A percentile compares a stretch with the other conserved stretches of the same genome.
These are phyloP conservation scores for Synaphobranchus kaupii DNA, from an alignment of 2,797 vertebrate species.

Conservation along the genomic window DNA sequence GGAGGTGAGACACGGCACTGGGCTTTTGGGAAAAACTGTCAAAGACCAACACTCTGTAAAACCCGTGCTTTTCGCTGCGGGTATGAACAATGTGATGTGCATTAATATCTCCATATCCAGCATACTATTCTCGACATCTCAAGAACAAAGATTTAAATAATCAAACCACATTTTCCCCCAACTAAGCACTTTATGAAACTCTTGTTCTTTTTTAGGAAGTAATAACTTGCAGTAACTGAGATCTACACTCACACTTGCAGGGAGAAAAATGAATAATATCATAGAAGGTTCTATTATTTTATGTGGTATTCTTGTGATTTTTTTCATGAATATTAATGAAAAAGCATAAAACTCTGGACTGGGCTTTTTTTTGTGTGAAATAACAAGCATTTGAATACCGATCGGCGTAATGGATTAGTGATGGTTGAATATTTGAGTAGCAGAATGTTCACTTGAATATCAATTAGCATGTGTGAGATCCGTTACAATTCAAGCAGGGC, in stretches of 20 bases:
- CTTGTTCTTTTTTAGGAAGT: background rate
- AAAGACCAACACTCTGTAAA: background rate
- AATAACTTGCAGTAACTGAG: background rate
- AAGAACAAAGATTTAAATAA: background rate
- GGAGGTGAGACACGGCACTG: background rate
- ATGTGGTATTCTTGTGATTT: background rate
- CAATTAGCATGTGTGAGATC: background rate
- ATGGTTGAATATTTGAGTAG: background rate
- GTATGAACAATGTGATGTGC: background rate
- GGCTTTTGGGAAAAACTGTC: background rate
- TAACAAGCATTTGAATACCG: background rate
- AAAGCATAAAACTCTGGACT: background rate
- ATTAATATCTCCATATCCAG: background rate
- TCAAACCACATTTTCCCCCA: background rate
- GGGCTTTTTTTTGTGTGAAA: background rate
- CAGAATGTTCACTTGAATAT: background rate
- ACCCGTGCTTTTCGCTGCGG: background rate
- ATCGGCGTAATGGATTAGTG: background rate
- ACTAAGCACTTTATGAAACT: constrained; percentile 1
- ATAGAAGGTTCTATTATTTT: background rate
- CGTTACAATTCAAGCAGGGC: background rate
- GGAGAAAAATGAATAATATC: background rate
- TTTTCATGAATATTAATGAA: constrained; percentile 13
- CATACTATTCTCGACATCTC: background rate
- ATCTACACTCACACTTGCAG: background rate